These are phyloP conservation scores for Sturnus vulgaris DNA, from an alignment of 2,113 vertebrate species.

Conservation along the genomic window DNA sequence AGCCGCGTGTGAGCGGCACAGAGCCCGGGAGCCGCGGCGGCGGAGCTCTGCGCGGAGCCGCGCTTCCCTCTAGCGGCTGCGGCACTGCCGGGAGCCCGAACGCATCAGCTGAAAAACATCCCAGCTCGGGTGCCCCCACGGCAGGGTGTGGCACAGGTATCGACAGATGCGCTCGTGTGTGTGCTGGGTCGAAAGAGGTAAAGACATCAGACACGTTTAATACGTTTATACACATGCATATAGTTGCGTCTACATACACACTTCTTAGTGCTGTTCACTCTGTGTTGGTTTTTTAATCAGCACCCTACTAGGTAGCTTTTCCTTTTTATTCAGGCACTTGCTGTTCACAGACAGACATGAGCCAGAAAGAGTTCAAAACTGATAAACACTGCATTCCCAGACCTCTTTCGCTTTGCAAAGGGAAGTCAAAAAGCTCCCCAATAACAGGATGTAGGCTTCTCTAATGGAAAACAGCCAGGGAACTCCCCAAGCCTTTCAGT, in stretches of 20 bases:
- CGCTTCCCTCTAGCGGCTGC: not conserved
- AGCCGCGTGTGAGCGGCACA: not conserved
- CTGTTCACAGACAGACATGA: not conserved
- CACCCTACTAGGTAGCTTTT: not conserved
- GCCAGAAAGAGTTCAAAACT: not conserved
- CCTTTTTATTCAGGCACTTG: not conserved
- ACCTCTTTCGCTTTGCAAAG: not conserved
- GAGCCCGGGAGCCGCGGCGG: not conserved
- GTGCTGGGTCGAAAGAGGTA: not conserved
- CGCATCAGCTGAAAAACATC: fast-evolving
- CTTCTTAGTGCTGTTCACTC: not conserved
- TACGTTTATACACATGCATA: not conserved
- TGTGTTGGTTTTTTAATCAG: not conserved
- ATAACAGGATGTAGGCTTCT: conserved; percentile 6
- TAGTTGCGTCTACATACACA: not conserved
- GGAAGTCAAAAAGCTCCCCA: not conserved
- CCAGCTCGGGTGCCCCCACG: fast-evolving
- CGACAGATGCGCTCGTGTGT: fast-evolving
- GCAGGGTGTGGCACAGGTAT: fast-evolving
- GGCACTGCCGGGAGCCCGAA: fast-evolving
- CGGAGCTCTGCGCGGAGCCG: not conserved
- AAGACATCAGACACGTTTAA: not conserved
- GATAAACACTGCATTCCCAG: not conserved
- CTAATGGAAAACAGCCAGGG: not conserved
- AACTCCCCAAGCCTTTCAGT: not conserved